Evolutionary conservation across 2,888 invertebrate species (phyloP).

Genomic region (Heliconius hortense): DNA sequence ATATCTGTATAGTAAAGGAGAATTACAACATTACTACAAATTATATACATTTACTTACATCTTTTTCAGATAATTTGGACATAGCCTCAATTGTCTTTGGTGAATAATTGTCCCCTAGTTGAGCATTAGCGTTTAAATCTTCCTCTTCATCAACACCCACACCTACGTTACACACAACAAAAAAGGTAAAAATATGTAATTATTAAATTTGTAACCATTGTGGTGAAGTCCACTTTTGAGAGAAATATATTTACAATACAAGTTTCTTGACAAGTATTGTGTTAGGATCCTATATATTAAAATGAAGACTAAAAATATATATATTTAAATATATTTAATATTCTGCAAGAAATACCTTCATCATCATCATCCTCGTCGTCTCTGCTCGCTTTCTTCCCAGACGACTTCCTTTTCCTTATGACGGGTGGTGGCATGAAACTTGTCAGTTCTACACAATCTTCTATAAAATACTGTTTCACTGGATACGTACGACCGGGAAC

Average conservation of each 20-base stretch:
- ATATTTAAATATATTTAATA: too few species aligned
- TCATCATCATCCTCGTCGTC: conserved; percentile 83
- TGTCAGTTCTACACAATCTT: conserved; percentile 95
- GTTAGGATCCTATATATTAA: too few species aligned
- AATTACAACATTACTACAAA: neutral
- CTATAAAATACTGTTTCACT: conserved; percentile 95
- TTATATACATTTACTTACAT: conserved; percentile 71
- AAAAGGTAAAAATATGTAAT: neutral
- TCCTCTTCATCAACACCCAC: conserved; percentile 83
- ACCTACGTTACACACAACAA: conserved; percentile 43
- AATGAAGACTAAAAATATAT: neutral
- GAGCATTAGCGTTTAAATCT: conserved; percentile 86
- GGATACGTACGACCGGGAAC: conserved; percentile 93
- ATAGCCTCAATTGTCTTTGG: conserved; percentile 86
- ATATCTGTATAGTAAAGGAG: too few species aligned
- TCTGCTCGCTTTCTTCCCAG: conserved; percentile 76
- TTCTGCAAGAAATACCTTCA: conserved; percentile 45
- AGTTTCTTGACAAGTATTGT: neutral
- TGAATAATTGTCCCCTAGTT: conserved; percentile 72
- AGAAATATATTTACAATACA: neutral
- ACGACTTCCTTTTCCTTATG: conserved; percentile 85
- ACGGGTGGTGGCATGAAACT: conserved; percentile 90
- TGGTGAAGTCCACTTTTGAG: neutral
- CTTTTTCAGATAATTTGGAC: conserved; percentile 92
- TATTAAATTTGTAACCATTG: too few species aligned